Evolutionary conservation across 2,888 invertebrate genomes (phyloP).

Genomic region (Polyommatus iphigenia): DNA sequence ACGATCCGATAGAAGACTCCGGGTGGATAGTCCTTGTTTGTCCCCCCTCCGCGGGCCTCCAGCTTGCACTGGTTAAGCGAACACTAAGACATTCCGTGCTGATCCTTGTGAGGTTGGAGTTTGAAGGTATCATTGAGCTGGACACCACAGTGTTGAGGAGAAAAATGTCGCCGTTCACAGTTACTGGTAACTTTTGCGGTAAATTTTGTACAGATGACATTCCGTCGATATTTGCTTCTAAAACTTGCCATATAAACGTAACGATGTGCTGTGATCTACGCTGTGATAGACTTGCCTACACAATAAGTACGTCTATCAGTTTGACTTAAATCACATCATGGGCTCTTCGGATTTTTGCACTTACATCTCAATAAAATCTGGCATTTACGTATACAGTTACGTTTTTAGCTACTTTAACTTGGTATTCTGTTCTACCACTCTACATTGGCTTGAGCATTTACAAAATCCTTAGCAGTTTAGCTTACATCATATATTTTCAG

Average conservation of each 20-base stretch:
- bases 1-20: conserved; percentile 81
- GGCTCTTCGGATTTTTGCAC: too few species aligned
- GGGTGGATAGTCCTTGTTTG: conserved; percentile 83
- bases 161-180: conserved; percentile 75
- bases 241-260: neutral
- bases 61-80: conserved; percentile 82
- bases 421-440: too few species aligned
- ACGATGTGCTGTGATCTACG: too few species aligned
- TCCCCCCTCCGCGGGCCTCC: conserved; percentile 82
- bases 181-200: neutral
- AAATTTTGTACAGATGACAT: neutral
- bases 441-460: too few species aligned
- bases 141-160: conserved; percentile 82
- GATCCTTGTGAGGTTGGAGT: conserved; percentile 82
- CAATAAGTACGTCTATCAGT: too few species aligned
- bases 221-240: neutral
- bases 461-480: neutral
- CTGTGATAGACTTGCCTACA: too few species aligned
- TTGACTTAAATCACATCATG: too few species aligned
- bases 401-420: neutral
- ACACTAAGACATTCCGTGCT: conserved; percentile 79
- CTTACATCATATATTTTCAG: conserved; percentile 46
- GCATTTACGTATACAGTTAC: too few species aligned
- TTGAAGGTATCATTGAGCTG: conserved; percentile 81
- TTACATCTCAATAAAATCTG: too few species aligned